phyloP scores from a whole-genome alignment of 2,113 vertebrate species.

The Smithornis capensis region DNA sequence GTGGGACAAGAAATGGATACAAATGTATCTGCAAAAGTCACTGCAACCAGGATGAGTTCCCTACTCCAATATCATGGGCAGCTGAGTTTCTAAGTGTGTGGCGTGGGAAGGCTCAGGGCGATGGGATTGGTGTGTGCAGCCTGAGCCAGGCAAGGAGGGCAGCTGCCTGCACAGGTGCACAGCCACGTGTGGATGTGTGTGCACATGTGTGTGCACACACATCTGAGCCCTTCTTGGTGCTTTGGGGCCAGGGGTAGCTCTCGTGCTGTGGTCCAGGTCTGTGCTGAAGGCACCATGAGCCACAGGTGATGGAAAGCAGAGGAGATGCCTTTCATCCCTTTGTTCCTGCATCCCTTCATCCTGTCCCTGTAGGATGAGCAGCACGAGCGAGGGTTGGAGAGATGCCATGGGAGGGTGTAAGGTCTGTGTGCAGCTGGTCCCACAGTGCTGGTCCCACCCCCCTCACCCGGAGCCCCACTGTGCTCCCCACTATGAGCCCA shows the following conservation, averaged over 20 bases:
- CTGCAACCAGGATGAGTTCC: background rate
- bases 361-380: background rate
- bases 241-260: background rate
- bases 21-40: background rate
- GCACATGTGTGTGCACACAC: accelerated
- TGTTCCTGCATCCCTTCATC: background rate
- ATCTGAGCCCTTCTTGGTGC: background rate
- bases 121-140: accelerated
- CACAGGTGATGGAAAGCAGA: background rate
- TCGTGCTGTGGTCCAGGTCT: accelerated
- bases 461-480: accelerated
- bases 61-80: accelerated
- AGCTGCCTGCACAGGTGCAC: background rate
- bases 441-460: background rate
- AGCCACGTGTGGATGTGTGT: background rate
- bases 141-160: background rate
- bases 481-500: background rate
- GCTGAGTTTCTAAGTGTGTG: background rate
- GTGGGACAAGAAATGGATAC: accelerated
- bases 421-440: background rate
- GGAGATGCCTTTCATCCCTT: background rate
- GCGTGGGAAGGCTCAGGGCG: background rate
- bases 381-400: accelerated
- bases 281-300: background rate
- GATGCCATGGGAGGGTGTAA: background rate